These are phyloP conservation scores for Neolamprologus sp. DNA, from an alignment of 2,113 vertebrate genomes.

Conservation along the genomic window DNA sequence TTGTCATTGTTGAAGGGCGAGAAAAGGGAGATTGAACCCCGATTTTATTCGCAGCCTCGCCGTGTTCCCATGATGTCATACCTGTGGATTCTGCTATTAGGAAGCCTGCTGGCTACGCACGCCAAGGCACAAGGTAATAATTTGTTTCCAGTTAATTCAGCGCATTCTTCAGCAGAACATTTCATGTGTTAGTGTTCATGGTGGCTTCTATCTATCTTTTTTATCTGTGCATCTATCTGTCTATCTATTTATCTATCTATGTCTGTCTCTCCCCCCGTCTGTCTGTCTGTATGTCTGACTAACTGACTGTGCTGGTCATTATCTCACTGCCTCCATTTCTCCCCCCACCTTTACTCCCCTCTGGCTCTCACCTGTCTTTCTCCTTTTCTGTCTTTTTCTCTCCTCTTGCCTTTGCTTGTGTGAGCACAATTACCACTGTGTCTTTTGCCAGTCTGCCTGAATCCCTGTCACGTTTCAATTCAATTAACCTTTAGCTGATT, in stretches of 20 bases:
- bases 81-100: slow-evolving; percentile 70
- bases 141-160: neutral
- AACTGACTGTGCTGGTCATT: neutral
- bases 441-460: neutral
- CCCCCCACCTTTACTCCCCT: neutral
- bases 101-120: slow-evolving; percentile 54
- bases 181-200: neutral
- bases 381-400: neutral
- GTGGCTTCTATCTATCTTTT: neutral
- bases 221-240: neutral
- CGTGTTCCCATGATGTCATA: slow-evolving; percentile 69
- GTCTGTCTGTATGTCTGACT: neutral
- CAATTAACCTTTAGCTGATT: neutral
- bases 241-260: neutral
- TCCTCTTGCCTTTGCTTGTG: neutral
- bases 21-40: neutral
- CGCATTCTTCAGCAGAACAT: neutral
- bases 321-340: neutral
- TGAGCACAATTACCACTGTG: neutral
- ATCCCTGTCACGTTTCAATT: neutral
- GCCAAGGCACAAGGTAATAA: slow-evolving; percentile 59
- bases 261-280: neutral
- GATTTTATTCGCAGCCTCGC: slow-evolving; percentile 26
- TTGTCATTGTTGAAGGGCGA: neutral
- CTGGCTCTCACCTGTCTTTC: neutral